Evolutionary conservation across 2,888 invertebrate species (phyloP).

Genomic region (Hymenopus coronatus): DNA sequence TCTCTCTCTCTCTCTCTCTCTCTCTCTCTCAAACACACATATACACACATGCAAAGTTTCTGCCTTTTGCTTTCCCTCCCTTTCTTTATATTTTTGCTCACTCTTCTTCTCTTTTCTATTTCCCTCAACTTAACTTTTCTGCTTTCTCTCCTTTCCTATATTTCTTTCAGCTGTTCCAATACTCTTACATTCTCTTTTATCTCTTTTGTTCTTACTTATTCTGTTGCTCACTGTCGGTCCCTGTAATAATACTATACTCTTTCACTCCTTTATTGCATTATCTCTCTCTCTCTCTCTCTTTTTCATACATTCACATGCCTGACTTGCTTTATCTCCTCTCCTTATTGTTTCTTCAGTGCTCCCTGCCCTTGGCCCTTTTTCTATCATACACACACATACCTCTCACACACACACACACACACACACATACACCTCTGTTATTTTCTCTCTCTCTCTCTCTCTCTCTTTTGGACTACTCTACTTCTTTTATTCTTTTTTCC

Average conservation of each 20-base stretch:
- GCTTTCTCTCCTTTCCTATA: neutral
- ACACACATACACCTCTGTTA: no score
- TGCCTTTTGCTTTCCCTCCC: neutral
- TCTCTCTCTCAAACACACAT: neutral
- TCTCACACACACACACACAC: no score
- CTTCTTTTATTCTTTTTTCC: neutral
- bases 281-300: no score
- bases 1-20: neutral
- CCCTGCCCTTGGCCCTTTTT: no score
- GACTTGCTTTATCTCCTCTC: no score
- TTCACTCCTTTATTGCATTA: no score
- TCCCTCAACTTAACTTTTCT: neutral
- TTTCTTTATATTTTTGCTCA: conserved; percentile 7
- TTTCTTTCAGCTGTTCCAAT: neutral
- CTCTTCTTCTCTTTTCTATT: neutral
- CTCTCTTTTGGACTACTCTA: no score
- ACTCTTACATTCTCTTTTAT: neutral
- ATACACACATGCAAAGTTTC: neutral
- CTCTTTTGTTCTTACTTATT: neutral
- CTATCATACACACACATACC: no score
- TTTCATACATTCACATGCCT: no score
- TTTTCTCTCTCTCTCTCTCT: no score
- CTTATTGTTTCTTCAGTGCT: no score
- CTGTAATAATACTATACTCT: conserved; percentile 1
- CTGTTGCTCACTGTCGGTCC: neutral